phyloP scores from a whole-genome alignment of 2,797 vertebrate species.

The Alca torda region DNA sequence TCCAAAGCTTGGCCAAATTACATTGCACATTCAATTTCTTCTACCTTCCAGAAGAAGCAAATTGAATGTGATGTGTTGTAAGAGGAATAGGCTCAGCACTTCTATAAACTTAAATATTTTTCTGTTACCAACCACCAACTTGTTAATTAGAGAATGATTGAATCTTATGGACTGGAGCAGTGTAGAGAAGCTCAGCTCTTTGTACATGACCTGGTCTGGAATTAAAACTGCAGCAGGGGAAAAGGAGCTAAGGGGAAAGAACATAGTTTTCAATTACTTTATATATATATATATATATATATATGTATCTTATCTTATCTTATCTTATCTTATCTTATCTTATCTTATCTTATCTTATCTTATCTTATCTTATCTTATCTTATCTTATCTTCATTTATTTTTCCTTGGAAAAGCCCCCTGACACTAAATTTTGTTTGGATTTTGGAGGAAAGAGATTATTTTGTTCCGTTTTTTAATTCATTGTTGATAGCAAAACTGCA shows the following conservation, averaged over 20 bases:
- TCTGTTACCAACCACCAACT: not conserved
- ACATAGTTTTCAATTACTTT: not conserved
- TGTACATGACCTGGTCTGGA: not conserved
- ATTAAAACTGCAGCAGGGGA: not conserved
- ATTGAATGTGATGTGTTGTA: conserved; percentile 8
- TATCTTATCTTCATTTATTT: too few species aligned
- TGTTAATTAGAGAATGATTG: conserved; percentile 32
- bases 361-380: too few species aligned
- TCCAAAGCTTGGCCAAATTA: conserved; percentile 23
- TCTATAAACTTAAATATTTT: conserved; percentile 15
- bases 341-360: too few species aligned
- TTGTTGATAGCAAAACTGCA: not conserved
- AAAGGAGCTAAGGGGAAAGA: not conserved
- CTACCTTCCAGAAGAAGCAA: conserved; percentile 20
- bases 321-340: too few species aligned
- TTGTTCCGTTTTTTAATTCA: not conserved
- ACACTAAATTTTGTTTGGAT: not conserved
- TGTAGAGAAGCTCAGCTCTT: not conserved
- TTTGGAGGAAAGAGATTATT: not conserved
- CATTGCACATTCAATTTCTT: conserved; percentile 31
- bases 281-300: too few species aligned
- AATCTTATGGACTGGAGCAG: not conserved
- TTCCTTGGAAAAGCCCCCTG: not conserved
- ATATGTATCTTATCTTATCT: too few species aligned
- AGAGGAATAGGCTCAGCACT: not conserved